These are phyloP conservation scores for Sphenopsis melanotis DNA, from an alignment of 2,797 vertebrate genomes.

Conservation along the genomic window DNA sequence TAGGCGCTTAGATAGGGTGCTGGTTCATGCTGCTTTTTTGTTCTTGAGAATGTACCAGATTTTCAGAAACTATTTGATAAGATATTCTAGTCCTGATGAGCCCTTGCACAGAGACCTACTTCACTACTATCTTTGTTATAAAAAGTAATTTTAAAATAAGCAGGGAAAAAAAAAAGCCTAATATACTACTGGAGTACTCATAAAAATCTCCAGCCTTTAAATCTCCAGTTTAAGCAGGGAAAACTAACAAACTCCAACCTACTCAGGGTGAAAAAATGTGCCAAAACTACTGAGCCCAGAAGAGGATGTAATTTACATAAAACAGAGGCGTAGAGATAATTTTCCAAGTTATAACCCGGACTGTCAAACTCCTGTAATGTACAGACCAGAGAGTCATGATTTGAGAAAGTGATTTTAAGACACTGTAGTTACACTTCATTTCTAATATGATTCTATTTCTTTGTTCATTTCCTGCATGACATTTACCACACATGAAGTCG, in stretches of 20 bases:
- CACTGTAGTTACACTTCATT: neutral
- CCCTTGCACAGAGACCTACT: neutral
- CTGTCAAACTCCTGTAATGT: neutral
- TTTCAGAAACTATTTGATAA: neutral
- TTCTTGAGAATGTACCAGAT: neutral
- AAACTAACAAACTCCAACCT: neutral
- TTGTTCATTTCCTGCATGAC: constrained; percentile 39
- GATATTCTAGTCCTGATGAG: neutral
- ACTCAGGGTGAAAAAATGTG: constrained; percentile 2
- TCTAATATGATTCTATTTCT: constrained; percentile 35
- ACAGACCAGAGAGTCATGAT: neutral
- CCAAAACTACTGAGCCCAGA: neutral
- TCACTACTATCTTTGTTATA: neutral
- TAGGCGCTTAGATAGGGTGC: neutral
- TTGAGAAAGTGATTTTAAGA: constrained; percentile 30
- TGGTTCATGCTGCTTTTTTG: neutral
- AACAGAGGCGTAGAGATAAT: constrained; percentile 20
- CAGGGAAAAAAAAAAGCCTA: neutral
- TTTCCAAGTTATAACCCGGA: constrained; percentile 11
- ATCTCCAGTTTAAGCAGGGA: neutral
- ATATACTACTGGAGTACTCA: neutral
- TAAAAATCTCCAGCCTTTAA: neutral
- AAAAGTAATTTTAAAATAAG: neutral
- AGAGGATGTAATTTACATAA: constrained; percentile 10
- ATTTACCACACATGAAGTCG: constrained; percentile 38